Percentiles rank a stretch among this genome's conserved stretches.
Evolutionary conservation across 1,140 invertebrate genomes (phyloP).

Genomic region (Plectrocnemia conspersa): DNA sequence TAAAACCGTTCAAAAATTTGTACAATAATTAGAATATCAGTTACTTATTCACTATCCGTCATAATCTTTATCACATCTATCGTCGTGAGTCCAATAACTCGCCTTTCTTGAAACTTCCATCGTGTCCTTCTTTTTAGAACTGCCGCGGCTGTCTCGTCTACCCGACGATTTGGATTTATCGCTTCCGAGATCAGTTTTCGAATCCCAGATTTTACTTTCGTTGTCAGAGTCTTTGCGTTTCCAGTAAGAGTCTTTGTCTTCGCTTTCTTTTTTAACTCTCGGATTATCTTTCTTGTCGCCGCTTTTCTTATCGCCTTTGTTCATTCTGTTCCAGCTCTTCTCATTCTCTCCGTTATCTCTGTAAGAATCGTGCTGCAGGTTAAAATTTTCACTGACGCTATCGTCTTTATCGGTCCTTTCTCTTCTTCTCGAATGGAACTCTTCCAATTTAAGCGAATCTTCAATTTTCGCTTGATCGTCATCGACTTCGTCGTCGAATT

Average conservation of each 20-base stretch:
- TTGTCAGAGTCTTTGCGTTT: constrained; percentile 24
- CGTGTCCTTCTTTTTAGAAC: constrained; percentile 38
- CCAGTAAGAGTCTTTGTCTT: constrained; percentile 32
- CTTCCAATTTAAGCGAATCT: neutral
- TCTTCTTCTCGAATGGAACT: constrained; percentile 12
- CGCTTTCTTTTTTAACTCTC: constrained; percentile 19
- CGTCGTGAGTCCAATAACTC: constrained; percentile 51
- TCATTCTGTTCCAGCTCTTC: constrained; percentile 8
- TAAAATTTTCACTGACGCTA: neutral
- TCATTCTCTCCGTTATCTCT: constrained; percentile 1
- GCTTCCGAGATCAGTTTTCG: neutral
- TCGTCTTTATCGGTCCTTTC: constrained; percentile 13
- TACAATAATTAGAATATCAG: too few species aligned
- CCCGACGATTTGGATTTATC: constrained; percentile 4
- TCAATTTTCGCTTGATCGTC: neutral
- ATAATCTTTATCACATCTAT: constrained; percentile 49
- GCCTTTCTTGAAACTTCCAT: constrained; percentile 46
- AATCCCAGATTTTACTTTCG: constrained; percentile 17
- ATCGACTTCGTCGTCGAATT: neutral
- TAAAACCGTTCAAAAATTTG: too few species aligned
- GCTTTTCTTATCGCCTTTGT: constrained; percentile 12
- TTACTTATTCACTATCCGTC: constrained; percentile 48
- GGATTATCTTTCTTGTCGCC: constrained; percentile 10
- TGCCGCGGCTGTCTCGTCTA: constrained; percentile 10
- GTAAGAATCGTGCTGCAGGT: neutral